Percentiles rank a stretch among this genome's conserved stretches.
These are phyloP conservation scores for Zeus faber DNA, from an alignment of 2,113 vertebrate species.

Conservation along the genomic window DNA sequence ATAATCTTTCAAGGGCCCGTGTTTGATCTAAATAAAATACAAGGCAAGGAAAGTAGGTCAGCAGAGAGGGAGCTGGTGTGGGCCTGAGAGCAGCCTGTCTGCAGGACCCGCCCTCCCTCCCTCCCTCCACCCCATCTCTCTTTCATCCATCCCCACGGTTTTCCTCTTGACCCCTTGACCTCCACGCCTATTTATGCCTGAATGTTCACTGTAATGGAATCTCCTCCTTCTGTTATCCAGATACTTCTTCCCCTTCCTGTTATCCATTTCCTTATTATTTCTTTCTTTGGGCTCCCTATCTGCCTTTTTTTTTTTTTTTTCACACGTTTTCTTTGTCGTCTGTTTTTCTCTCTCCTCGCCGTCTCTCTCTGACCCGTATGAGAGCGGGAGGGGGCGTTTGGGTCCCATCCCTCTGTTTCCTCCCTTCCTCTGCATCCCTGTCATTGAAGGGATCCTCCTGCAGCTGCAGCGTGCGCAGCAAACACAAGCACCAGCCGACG, in stretches of 20 bases:
- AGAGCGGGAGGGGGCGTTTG: too few species aligned
- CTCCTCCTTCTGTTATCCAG: conserved; percentile 31
- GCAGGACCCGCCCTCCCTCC: conserved; percentile 57
- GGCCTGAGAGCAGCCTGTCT: conserved; percentile 69
- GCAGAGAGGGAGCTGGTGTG: conserved; percentile 70
- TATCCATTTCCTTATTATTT: conserved; percentile 11
- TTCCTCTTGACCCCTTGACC: not conserved
- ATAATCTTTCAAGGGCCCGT: conserved; percentile 54
- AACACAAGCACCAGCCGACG: too few species aligned
- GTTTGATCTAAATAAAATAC: conserved; percentile 75
- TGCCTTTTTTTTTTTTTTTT: conserved; percentile 9
- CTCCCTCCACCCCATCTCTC: not conserved
- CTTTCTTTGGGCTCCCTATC: conserved; percentile 20
- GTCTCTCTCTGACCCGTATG: conserved; percentile 11
- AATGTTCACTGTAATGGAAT: too few species aligned
- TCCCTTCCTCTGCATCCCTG: not conserved
- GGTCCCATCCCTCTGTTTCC: not conserved
- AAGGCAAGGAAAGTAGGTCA: conserved; percentile 75
- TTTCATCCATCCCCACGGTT: too few species aligned
- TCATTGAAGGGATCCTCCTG: too few species aligned
- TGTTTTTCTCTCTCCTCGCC: conserved; percentile 2
- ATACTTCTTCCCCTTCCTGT: conserved; percentile 23
- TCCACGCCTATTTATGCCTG: too few species aligned
- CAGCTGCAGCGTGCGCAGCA: too few species aligned
- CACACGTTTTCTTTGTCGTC: not conserved